Evolutionary conservation across 2,797 vertebrate genomes (phyloP).

Genomic region (Carduelis carduelis): DNA sequence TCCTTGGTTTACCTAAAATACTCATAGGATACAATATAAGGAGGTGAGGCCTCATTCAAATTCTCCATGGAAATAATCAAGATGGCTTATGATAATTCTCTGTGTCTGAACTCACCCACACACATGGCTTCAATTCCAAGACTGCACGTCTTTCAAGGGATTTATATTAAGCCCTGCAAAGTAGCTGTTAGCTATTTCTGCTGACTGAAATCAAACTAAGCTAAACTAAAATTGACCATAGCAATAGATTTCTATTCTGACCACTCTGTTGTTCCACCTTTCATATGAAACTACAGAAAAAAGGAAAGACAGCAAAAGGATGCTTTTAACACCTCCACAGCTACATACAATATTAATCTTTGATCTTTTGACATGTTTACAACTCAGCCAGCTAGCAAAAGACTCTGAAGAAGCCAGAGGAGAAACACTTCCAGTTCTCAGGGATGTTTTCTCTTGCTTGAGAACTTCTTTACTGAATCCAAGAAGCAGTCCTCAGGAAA

Average conservation of each 20-base stretch:
- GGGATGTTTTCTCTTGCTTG: not conserved
- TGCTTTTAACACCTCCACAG: not conserved
- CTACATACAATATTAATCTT: not conserved
- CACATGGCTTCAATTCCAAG: constrained; percentile 8
- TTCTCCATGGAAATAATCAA: not conserved
- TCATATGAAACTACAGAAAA: not conserved
- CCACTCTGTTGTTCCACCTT: not conserved
- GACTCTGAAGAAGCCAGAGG: not conserved
- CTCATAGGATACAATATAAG: not conserved
- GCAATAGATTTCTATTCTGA: not conserved
- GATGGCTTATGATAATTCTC: not conserved
- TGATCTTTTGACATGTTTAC: not conserved
- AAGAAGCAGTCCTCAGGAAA: not conserved
- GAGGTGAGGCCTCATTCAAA: not conserved
- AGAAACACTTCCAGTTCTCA: not conserved
- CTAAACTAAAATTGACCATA: not conserved
- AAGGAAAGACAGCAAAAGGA: not conserved
- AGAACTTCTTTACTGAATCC: not conserved
- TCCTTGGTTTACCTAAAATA: not conserved
- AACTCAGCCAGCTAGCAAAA: not conserved
- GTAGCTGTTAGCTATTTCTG: constrained; percentile 1
- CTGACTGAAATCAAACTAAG: not conserved
- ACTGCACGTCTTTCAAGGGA: not conserved
- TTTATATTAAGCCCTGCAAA: constrained; percentile 15
- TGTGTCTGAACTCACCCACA: not conserved